Conservation (phyloP, 2,888 invertebrate species). For the Euproctis similis region DNA sequence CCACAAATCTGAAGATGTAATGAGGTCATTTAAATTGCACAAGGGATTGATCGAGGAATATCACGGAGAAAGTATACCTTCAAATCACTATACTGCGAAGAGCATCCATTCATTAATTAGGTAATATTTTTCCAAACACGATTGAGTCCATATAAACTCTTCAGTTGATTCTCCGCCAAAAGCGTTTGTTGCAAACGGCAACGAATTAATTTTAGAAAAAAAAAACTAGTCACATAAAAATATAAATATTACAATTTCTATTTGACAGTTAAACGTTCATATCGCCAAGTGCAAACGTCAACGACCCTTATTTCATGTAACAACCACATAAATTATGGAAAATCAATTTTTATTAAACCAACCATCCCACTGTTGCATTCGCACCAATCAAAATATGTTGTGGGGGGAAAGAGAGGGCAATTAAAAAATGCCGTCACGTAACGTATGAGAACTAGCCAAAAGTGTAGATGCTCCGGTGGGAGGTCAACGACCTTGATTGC, state of each 20-base stretch:
- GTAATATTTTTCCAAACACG: too few species aligned
- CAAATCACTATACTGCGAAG: too few species aligned
- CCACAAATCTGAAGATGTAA: too few species aligned
- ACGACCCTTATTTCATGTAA: constrained; percentile 1
- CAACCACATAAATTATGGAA: constrained; percentile 17
- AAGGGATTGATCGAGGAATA: too few species aligned
- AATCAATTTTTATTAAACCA: constrained; percentile 19
- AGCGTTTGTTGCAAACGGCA: too few species aligned
- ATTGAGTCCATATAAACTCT: too few species aligned
- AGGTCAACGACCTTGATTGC: constrained; percentile 45
- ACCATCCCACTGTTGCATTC: constrained; percentile 28
- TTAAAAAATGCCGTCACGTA: constrained; percentile 65
- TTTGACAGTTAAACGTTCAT: constrained; percentile 1
- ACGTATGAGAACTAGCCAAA: constrained; percentile 57
- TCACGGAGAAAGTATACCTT: too few species aligned
- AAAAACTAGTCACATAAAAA: too few species aligned
- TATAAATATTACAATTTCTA: neutral
- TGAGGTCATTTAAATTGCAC: too few species aligned
- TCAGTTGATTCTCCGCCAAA: too few species aligned
- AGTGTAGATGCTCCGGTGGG: constrained; percentile 38
- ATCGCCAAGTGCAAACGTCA: constrained; percentile 1
- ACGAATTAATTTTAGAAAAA: too few species aligned
- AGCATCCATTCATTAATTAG: too few species aligned
- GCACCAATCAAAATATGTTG: constrained; percentile 18
- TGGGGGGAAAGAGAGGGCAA: constrained; percentile 42